Base-by-base conservation (phyloP, 1,140 invertebrate species). In the Zaprionus camerounensis region DNA sequence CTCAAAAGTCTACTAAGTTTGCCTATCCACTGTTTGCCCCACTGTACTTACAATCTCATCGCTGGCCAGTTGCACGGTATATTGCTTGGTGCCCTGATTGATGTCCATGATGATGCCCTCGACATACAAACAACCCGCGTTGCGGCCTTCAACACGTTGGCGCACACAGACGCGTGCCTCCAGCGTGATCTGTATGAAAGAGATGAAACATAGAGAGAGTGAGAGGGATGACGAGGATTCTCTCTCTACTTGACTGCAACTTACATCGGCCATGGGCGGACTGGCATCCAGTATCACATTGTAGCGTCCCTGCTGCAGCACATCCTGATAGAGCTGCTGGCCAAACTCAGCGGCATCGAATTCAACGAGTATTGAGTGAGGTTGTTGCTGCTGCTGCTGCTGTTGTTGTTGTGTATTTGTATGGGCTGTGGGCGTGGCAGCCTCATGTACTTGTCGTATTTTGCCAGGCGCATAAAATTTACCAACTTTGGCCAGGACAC, bases 241-340 rank as follows among this genome's bases (percentile, higher is more conserved):
- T 13, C 12, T 41, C 15, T 41, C 13, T 5, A 5, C 15, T 41
- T 13, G 46, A 24, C 12, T 11, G 22, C 5, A 12, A 83, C 84
- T 82, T 82, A 93, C 92, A 85, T 93, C 91, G 22, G 91, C 96
- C 64, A 96, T 94, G 79, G 96, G 96, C 36, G 98, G 98, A 93
- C 97, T 97, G 76, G 98, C 97, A 93, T 99, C 98, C 92, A 97
- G 96, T 81, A 99, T 98, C 80, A 99, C 95, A 93, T 98, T 97
- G 92, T 95, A 97, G 91, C 96, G 96, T 79, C 96, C 95, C 76
- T 94, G 94, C 83, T 96, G 96, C 81, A 98, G 95, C 68, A 97
- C 94, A 93, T 97, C 95, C 92, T 93, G 94, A 85, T 96, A 96
- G 44, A 94, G 93, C 64, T 93, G 93, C 22, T 93, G 93, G 15